Base-by-base conservation (phyloP, 2,797 vertebrate species). In the Ataeniobius toweri region DNA sequence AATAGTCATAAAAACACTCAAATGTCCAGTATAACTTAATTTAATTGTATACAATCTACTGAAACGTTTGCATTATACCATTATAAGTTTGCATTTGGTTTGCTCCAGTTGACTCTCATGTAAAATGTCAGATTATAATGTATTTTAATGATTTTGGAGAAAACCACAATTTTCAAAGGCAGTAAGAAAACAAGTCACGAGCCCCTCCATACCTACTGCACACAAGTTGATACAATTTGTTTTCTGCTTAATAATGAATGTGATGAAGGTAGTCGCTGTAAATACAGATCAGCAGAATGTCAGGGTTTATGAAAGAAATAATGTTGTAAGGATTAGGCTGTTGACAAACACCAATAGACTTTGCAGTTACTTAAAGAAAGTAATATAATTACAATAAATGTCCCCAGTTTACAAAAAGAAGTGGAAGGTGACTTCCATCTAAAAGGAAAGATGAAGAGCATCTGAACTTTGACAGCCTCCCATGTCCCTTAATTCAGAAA, bases 141-240 rank as follows among this genome's bases (percentile, higher is more conserved):
- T 20, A 61, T 61, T 61, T 31, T 65, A 39, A 20, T 65, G 18
- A 65, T 65, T 65, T 39, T 36, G 18, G 3, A 18, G 31, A 65
- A 46, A 46, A 46, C 6, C 75, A 79, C 50, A 70, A 6, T 14
- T 75, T 41, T 20, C 14, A 16, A 28, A 2, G 44, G 4, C 13
- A 73, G 67, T 73, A 61, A 48, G 55, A 73, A 53, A 80, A 74
- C 10, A 26, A 82, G 73, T 39, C 53, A 39, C 46, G 72, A 67
- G 50, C 2, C 9, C 2, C 1, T 31, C 26, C 18, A 77, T 63
- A 55, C 0, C 65, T 20, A 59, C 51, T 76, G 58, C 7, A 14
- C 68, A 80, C 61, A 12, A 44, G 56, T 41, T 59, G 53, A 39
- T 28, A 65, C 51, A 7, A 74, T 24, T 73, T 55, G 61, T 46